Evolutionary conservation across 1,140 invertebrate species (phyloP).

Genomic region (Cyrtorhinus lividipennis): DNA sequence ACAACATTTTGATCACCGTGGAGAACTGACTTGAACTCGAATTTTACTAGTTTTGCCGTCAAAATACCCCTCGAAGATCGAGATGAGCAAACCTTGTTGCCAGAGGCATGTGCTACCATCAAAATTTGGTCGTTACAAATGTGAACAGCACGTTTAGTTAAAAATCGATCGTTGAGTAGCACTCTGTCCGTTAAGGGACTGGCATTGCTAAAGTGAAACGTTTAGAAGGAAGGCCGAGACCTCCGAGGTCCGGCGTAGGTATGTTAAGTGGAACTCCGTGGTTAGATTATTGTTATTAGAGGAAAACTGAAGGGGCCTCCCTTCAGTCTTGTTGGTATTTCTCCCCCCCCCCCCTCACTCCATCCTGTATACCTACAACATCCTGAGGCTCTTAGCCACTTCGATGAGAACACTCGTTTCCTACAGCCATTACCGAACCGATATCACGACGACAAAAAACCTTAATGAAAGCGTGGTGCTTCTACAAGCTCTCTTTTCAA

Average conservation of each 20-base stretch:
- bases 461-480: not conserved
- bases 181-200: no score
- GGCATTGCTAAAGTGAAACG: conserved; percentile 11
- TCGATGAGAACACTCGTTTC: not conserved
- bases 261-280: conserved; percentile 5
- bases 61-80: no score
- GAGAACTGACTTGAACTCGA: no score
- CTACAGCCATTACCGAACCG: not conserved
- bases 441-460: not conserved
- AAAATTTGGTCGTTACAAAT: no score
- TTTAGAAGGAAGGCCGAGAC: not conserved
- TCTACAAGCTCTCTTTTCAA: not conserved
- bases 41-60: no score
- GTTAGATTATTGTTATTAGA: conserved; percentile 10
- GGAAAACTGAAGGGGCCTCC: not conserved
- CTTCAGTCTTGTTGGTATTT: conserved; percentile 9
- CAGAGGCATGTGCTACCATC: no score
- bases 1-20: no score
- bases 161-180: no score
- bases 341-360: not conserved
- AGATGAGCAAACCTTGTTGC: no score
- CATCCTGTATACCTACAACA: no score
- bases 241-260: conserved; percentile 1
- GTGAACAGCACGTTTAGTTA: no score
- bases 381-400: no score